Evolutionary conservation across 2,888 invertebrate genomes (phyloP).

Genomic region (Sminthurinus aureus): DNA sequence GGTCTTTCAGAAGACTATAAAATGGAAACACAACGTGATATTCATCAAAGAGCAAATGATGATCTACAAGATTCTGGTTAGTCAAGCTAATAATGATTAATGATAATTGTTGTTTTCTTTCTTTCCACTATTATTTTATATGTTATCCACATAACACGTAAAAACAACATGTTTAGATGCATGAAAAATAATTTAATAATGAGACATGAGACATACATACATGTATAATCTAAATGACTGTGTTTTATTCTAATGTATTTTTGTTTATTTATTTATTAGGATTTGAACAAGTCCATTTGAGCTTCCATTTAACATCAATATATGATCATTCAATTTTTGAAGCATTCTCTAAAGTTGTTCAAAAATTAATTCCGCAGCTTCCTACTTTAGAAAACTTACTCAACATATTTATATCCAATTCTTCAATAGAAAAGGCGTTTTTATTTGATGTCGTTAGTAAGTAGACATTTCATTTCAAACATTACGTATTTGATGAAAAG

Average conservation of each 20-base stretch:
- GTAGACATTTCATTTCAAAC: no score
- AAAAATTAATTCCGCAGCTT: constrained; percentile 96
- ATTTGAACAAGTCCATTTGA: constrained; percentile 85
- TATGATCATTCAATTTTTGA: constrained; percentile 99
- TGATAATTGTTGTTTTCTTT: neutral
- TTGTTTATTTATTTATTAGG: constrained; percentile 65
- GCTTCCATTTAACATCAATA: constrained; percentile 97
- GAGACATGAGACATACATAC: neutral
- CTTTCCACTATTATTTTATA: no score
- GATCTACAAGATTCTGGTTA: constrained; percentile 86
- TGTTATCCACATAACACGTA: no score
- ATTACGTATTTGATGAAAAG: neutral
- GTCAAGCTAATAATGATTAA: constrained; percentile 10
- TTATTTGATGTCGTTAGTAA: constrained; percentile 99
- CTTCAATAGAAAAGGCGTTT: constrained; percentile 99
- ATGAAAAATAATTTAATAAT: no score
- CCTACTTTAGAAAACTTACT: constrained; percentile 96
- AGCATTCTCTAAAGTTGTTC: constrained; percentile 99
- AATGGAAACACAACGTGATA: constrained; percentile 98
- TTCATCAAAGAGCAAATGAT: constrained; percentile 95
- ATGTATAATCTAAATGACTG: neutral
- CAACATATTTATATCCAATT: constrained; percentile 97
- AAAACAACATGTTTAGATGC: no score
- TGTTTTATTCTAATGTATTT: constrained; percentile 23
- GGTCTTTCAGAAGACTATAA: constrained; percentile 98